A percentile compares a stretch with the other conserved stretches of the same genome.
Conservation (phyloP, 2,113 vertebrate species). For the Clarias macrocephalus region DNA sequence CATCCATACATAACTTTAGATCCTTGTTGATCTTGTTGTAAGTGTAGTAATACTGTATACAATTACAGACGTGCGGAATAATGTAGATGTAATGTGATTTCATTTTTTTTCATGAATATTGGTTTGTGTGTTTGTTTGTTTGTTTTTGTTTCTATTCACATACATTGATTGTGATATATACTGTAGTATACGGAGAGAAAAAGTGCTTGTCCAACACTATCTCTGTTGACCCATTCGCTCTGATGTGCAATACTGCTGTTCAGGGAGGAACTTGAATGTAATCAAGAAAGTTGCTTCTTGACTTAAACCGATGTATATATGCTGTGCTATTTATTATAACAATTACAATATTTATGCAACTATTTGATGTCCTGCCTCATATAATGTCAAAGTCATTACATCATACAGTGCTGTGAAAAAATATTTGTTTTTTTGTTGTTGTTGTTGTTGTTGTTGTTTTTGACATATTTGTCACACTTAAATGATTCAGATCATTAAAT, state of each 20-base stretch:
- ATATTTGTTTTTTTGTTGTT: no score
- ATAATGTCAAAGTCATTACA: not conserved
- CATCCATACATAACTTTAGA: not conserved
- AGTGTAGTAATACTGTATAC: not conserved
- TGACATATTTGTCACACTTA: no score
- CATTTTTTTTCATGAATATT: no score
- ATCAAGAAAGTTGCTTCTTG: not conserved
- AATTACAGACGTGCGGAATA: not conserved
- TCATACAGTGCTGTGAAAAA: no score
- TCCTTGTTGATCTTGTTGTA: not conserved
- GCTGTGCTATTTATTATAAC: not conserved
- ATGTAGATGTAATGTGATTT: not conserved
- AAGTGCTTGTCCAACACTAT: conserved; percentile 23
- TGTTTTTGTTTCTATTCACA: not conserved
- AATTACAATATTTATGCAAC: not conserved
- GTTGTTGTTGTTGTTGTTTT: no score
- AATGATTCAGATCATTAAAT: no score
- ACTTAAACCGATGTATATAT: not conserved
- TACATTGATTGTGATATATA: not conserved
- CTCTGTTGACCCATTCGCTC: not conserved
- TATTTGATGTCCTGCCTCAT: not conserved
- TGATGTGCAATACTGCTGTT: not conserved
- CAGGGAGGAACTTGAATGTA: not conserved
- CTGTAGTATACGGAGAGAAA: not conserved
- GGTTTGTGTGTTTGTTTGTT: no score